phyloP scores from a whole-genome alignment of 2,888 invertebrate species.

The Synergus itoensis region DNA sequence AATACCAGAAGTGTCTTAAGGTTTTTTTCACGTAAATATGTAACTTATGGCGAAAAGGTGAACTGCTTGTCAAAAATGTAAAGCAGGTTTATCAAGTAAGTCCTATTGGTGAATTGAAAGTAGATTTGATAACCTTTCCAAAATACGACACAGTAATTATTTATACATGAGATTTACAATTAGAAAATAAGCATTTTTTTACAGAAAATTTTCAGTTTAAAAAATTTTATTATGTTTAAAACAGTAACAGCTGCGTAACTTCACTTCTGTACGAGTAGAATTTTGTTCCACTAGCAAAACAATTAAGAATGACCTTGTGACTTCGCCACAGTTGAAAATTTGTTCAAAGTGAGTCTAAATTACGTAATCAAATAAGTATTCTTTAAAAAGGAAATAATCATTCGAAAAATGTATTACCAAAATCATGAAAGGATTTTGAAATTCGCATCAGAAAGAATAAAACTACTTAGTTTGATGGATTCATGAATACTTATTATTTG shows the following conservation, averaged over 20 bases:
- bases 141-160: background rate
- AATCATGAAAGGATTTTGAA: no score
- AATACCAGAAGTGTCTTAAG: background rate
- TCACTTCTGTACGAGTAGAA: background rate
- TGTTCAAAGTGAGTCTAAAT: background rate
- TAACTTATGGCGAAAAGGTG: constrained; percentile 9
- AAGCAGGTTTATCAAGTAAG: constrained; percentile 18
- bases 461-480: background rate
- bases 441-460: background rate
- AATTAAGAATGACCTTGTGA: constrained; percentile 16
- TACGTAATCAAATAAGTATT: background rate
- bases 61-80: constrained; percentile 13
- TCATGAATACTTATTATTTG: no score
- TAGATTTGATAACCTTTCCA: constrained; percentile 5
- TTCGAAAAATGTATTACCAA: no score
- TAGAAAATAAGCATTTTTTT: background rate
- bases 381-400: background rate
- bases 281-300: constrained; percentile 31
- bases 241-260: background rate
- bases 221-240: background rate
- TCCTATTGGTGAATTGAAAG: constrained; percentile 14
- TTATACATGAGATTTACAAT: background rate
- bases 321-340: constrained; percentile 7
- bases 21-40: background rate
- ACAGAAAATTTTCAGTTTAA: background rate